These are phyloP conservation scores for Rousettus madagascariensis DNA, from an alignment of 2,797 vertebrate genomes.

Conservation along the genomic window DNA sequence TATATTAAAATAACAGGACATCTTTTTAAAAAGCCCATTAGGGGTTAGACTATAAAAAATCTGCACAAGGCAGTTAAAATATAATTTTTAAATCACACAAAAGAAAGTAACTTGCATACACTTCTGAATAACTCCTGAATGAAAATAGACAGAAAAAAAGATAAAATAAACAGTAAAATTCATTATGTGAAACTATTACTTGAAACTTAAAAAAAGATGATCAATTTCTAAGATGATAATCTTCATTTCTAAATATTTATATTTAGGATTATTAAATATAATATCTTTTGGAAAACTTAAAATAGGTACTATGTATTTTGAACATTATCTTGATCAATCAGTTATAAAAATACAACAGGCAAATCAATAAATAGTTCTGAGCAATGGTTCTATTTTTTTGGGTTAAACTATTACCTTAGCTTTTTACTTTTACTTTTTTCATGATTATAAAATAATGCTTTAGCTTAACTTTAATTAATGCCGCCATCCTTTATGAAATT, in stretches of 20 bases:
- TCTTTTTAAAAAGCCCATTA: neutral
- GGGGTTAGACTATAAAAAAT: constrained; percentile 4
- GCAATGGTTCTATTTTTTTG: neutral
- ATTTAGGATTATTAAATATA: constrained; percentile 39
- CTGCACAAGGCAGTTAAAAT: constrained; percentile 41
- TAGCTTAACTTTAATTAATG: constrained; percentile 38
- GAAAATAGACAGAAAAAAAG: constrained; percentile 1
- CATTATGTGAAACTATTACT: neutral
- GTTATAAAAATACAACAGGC: neutral
- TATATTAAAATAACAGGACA: neutral
- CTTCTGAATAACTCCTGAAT: constrained; percentile 20
- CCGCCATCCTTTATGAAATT: neutral
- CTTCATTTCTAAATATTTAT: constrained; percentile 48
- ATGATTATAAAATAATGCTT: constrained; percentile 34
- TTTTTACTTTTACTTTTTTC: constrained; percentile 39
- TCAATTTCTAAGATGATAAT: neutral
- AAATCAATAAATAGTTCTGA: constrained; percentile 32
- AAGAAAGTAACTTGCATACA: neutral
- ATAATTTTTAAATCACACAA: constrained; percentile 38
- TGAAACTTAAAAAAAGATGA: neutral
- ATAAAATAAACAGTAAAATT: constrained; percentile 18
- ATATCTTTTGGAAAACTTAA: neutral
- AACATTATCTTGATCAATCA: neutral
- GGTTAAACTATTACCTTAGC: neutral
- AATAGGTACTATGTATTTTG: neutral